phyloP scores from a whole-genome alignment of 2,888 invertebrate genomes.

The Escarpia spicata region DNA sequence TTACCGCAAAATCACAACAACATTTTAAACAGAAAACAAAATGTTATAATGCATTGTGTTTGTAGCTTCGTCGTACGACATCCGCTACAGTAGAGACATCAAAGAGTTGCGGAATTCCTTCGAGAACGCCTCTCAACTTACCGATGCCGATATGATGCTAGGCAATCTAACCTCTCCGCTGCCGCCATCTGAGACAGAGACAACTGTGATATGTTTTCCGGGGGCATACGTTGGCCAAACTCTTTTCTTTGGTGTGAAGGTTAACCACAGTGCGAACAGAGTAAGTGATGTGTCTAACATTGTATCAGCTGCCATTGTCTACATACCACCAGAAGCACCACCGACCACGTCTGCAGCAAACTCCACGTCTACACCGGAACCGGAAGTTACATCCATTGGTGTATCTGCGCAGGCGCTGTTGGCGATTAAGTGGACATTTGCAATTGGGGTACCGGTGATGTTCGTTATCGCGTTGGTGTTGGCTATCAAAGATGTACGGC shows the following conservation, averaged over 20 bases:
- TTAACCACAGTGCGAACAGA: background rate
- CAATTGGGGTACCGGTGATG: background rate
- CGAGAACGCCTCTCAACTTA: background rate
- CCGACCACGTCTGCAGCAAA: background rate
- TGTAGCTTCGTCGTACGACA: background rate
- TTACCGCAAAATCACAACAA: no score
- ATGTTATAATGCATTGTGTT: background rate
- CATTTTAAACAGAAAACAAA: no score
- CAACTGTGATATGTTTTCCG: background rate
- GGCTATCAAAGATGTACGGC: no score
- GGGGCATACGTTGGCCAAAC: background rate
- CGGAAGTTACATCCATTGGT: background rate
- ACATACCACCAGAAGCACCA: background rate
- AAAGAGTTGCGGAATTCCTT: background rate
- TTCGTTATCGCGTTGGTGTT: background rate
- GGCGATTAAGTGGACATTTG: background rate
- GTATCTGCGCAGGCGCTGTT: background rate
- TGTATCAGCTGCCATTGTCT: background rate
- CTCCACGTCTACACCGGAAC: background rate
- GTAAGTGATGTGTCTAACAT: background rate
- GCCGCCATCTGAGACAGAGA: background rate
- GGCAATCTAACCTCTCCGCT: background rate
- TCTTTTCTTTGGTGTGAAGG: background rate
- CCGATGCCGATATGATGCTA: background rate
- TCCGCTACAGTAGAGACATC: background rate